Conservation (phyloP, 2,113 vertebrate species). For the Haemorhous mexicanus region DNA sequence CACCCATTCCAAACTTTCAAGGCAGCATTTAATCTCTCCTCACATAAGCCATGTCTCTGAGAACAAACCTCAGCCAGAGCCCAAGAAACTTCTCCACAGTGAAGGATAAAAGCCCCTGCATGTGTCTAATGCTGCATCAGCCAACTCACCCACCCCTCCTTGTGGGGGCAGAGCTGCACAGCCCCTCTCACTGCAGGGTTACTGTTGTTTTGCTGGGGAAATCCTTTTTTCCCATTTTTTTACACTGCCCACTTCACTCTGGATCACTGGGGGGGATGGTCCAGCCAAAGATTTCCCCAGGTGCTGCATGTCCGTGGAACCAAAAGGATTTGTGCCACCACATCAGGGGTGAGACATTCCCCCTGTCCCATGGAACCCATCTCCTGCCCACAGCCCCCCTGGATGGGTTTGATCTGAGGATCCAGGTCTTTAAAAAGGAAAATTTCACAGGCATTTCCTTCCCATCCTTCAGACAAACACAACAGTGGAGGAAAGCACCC, state of each 20-base stretch:
- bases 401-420: background rate
- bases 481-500: fast-evolving
- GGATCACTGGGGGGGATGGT: background rate
- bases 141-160: background rate
- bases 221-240: background rate
- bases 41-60: background rate
- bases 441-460: background rate
- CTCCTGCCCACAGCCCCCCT: background rate
- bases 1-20: background rate
- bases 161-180: background rate
- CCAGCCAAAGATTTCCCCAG: background rate
- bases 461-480: background rate
- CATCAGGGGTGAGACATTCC: background rate
- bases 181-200: background rate
- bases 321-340: background rate
- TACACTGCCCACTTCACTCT: fast-evolving
- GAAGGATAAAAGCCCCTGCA: fast-evolving
- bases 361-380: background rate
- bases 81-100: background rate
- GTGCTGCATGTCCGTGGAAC: fast-evolving
- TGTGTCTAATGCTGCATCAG: fast-evolving
- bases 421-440: background rate
- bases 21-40: background rate
- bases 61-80: background rate
- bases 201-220: background rate